These are phyloP conservation scores for Carassius carassius DNA, from an alignment of 2,113 vertebrate genomes.

Conservation along the genomic window DNA sequence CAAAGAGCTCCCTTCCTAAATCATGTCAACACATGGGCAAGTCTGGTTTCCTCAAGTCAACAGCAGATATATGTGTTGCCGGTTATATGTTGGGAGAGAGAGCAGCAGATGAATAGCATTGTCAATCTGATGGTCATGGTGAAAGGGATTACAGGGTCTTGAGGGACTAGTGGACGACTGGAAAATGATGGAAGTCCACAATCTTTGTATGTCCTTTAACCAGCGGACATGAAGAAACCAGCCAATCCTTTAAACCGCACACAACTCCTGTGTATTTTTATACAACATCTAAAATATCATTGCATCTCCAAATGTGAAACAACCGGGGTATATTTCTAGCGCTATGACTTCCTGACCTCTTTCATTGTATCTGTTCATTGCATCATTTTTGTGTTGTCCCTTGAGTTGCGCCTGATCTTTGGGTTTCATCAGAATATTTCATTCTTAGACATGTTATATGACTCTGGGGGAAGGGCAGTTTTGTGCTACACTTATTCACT, in stretches of 20 bases:
- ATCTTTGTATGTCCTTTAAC: slow-evolving; percentile 40
- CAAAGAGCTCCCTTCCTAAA: slow-evolving; percentile 48
- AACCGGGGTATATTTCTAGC: not conserved
- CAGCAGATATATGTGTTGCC: slow-evolving; percentile 19
- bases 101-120: slow-evolving; percentile 18
- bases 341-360: slow-evolving; percentile 1
- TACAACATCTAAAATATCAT: not conserved
- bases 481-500: not conserved
- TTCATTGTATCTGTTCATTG: slow-evolving; percentile 12
- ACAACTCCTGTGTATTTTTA: slow-evolving; percentile 46
- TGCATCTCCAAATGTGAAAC: not conserved
- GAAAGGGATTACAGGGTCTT: slow-evolving; percentile 49
- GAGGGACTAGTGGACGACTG: slow-evolving; percentile 43
- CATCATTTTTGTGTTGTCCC: slow-evolving; percentile 4
- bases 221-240: slow-evolving; percentile 46
- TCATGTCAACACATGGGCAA: slow-evolving; percentile 50
- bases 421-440: slow-evolving; percentile 1
- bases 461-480: not conserved
- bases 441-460: not conserved
- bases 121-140: slow-evolving; percentile 45
- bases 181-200: slow-evolving; percentile 41
- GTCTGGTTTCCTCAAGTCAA: slow-evolving; percentile 31
- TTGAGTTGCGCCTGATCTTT: not conserved
- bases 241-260: slow-evolving; percentile 56
- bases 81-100: not conserved